Evolutionary conservation across 2,888 invertebrate genomes (phyloP), one percentile per base, ranked within the genome.

Genomic region (Nomada fabriciana): DNA sequence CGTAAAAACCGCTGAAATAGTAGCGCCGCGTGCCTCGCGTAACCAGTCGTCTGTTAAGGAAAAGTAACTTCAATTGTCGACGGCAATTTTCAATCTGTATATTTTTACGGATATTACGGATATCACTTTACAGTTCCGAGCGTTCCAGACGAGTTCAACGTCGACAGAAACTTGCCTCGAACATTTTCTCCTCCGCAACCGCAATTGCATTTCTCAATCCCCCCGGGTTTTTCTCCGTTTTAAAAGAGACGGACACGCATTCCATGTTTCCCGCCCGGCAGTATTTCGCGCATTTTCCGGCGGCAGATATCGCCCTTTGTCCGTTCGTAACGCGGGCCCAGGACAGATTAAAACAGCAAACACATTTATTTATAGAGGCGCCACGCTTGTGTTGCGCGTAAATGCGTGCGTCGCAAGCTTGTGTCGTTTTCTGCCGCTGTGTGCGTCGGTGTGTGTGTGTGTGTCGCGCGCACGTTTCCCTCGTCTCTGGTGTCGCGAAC

Each of bases 281-380:
- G 18, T 57, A 20, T 89, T 83, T 84, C 78, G 80, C 83, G 86
- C 42, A 85, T 84, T 86, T 87, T 81, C 82, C 79, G 82, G 74
- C 78, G 57, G 68, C 76, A 61, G 87, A 89, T 89, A 88, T 83
- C 88, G 84, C 80, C 89, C 88, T 89, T 89, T 89, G 89, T 86
- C 84, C 80, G 84, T 43, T 73, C 59, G 76, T 65, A 73, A 78
- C 80, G 80, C 89, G 63, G 80, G 76, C 70, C 82, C 80, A 88
- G 83, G 86, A 70, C 84, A 85, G 91, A 89, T 91, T 89, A 89
- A 87, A 90, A 86, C 87, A 85, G 86, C 85, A 82, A 85, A 84
- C 80, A 85, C 83, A 80, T 86, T 90, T 91, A 91, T 91, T 91
- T 90, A 90, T 91, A 91, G 91, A 89, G 82, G 55, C 76, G 72